Percentiles rank a stretch among this genome's conserved stretches.
These are phyloP conservation scores for Urocynchramus pylzowi DNA, from an alignment of 2,113 vertebrate genomes.

Conservation along the genomic window DNA sequence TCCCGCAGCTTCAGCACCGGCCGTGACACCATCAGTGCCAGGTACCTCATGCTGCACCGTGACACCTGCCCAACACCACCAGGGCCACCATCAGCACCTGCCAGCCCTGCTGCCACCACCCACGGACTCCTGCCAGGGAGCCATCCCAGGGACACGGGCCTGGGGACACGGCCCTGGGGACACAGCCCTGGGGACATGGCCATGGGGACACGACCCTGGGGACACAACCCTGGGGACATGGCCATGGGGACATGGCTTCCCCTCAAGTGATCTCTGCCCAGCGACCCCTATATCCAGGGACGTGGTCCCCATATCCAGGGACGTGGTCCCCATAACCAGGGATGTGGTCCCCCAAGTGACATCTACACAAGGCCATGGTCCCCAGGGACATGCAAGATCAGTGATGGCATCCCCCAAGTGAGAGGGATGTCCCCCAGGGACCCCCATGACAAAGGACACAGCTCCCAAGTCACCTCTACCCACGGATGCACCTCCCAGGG, in stretches of 20 bases:
- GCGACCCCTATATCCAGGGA: background rate
- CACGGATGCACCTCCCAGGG: background rate
- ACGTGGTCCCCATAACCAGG: background rate
- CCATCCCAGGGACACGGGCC: background rate
- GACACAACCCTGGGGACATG: background rate
- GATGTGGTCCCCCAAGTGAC: background rate
- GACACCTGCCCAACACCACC: constrained; percentile 78
- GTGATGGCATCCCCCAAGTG: background rate
- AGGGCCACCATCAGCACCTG: background rate
- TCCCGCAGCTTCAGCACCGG: constrained; percentile 90
- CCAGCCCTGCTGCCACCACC: background rate
- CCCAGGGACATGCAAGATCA: background rate
- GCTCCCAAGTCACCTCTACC: too few relatives aligned
- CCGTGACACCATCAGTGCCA: constrained; percentile 89
- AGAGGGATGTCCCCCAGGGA: background rate
- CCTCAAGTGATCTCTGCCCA: fast-evolving
- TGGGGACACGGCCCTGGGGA: background rate
- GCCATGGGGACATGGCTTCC: background rate
- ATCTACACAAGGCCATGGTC: too few relatives aligned
- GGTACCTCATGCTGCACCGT: constrained; percentile 91
- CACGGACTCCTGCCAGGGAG: fast-evolving
- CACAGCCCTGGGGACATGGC: fast-evolving
- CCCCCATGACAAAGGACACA: background rate
- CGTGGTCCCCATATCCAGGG: too few relatives aligned
- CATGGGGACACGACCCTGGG: background rate